A percentile compares a stretch with the other conserved stretches of the same genome.
phyloP scores from a whole-genome alignment of 1,140 invertebrate species.

The Macrocentrus cingulum region DNA sequence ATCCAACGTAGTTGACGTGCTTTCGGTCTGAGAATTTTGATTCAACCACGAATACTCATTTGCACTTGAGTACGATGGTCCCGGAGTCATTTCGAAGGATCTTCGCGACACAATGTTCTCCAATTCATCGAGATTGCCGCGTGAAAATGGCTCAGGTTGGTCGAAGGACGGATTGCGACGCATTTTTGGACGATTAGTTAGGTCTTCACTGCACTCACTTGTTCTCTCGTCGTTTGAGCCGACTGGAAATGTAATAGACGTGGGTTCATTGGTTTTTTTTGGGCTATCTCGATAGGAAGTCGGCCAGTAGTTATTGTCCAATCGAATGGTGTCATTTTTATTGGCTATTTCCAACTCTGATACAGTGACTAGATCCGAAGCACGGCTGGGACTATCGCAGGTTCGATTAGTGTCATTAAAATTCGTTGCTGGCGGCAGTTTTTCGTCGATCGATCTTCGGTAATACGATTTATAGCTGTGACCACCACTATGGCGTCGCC shows the following conservation, averaged over 20 bases:
- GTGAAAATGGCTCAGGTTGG: not conserved
- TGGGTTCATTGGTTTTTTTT: not conserved
- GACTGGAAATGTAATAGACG: too few species aligned
- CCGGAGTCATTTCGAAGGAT: constrained; percentile 8
- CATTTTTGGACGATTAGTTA: not conserved
- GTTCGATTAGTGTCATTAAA: not conserved
- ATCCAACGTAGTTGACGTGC: constrained; percentile 26
- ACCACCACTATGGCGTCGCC: constrained; percentile 18
- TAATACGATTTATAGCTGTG: constrained; percentile 8
- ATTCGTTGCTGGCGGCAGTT: not conserved
- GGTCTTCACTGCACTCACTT: too few species aligned
- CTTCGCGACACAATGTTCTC: constrained; percentile 13
- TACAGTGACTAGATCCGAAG: not conserved
- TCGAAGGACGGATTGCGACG: not conserved
- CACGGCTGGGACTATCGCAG: not conserved
- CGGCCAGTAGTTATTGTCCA: not conserved
- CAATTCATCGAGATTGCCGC: constrained; percentile 14
- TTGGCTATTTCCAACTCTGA: not conserved
- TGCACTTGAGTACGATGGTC: constrained; percentile 8
- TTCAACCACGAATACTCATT: constrained; percentile 17
- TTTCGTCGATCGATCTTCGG: not conserved
- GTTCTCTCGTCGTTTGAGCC: too few species aligned
- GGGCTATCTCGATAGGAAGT: not conserved
- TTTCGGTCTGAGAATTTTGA: constrained; percentile 22
- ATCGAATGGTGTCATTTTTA: not conserved